phyloP scores from a whole-genome alignment of 2,888 invertebrate genomes.

The Willowsia nigromaculata region DNA sequence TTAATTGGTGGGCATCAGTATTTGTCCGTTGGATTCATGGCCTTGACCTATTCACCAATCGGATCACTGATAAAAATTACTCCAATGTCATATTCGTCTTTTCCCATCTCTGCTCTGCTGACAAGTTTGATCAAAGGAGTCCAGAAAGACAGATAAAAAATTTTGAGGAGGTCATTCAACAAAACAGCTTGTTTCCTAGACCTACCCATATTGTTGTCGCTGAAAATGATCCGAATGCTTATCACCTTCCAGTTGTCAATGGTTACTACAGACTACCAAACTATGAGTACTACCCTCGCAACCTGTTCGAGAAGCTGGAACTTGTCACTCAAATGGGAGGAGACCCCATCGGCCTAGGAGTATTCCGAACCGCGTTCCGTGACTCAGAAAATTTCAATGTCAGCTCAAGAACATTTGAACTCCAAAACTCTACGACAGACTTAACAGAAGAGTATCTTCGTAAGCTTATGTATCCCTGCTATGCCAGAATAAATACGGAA shows the following conservation, averaged over 20 bases:
- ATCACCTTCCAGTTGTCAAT: slow-evolving; percentile 46
- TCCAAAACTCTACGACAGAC: no score
- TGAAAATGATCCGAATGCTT: slow-evolving; percentile 61
- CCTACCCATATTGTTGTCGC: slow-evolving; percentile 55
- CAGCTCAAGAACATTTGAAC: no score
- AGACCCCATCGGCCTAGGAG: slow-evolving; percentile 52
- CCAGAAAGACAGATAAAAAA: neutral
- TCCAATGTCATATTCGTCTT: slow-evolving; percentile 65
- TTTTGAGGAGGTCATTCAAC: slow-evolving; percentile 48
- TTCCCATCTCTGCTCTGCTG: slow-evolving; percentile 45
- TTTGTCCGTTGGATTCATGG: neutral
- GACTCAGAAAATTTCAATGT: neutral
- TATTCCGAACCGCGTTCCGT: slow-evolving; percentile 48
- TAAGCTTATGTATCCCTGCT: no score
- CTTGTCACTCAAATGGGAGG: neutral
- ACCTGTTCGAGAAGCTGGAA: slow-evolving; percentile 56
- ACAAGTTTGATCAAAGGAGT: neutral
- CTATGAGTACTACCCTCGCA: slow-evolving; percentile 57
- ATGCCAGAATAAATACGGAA: no score
- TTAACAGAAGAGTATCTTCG: no score
- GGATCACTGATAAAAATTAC: slow-evolving; percentile 56
- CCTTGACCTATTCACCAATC: slow-evolving; percentile 24
- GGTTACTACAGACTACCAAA: slow-evolving; percentile 64
- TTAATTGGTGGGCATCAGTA: neutral
- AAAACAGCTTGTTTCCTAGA: slow-evolving; percentile 51